Conservation (phyloP, 2,797 vertebrate species). For the Taeniopygia guttata region DNA sequence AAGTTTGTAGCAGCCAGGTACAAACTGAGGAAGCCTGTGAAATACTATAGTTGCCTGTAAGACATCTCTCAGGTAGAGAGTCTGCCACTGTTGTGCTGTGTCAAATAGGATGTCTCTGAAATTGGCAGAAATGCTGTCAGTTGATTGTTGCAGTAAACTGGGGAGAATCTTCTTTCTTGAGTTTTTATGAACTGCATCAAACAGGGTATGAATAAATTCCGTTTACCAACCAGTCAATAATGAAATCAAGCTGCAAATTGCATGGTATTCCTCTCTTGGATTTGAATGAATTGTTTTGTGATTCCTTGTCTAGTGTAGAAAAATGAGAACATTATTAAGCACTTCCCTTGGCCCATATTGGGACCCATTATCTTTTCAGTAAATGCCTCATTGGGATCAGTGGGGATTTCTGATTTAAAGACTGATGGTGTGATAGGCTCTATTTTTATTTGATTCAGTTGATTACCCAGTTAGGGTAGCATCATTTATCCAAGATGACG, state of each 20-base stretch:
- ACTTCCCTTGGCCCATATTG: neutral
- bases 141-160: neutral
- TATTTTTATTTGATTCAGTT: conserved; percentile 49
- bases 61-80: neutral
- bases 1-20: neutral
- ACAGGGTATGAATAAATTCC: neutral
- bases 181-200: conserved; percentile 2
- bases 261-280: neutral
- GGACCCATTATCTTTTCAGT: conserved; percentile 28
- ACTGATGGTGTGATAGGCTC: conserved; percentile 30
- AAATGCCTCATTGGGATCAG: conserved; percentile 22
- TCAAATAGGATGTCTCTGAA: neutral
- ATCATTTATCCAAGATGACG: conserved; percentile 19
- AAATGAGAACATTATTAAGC: conserved; percentile 24
- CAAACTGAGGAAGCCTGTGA: neutral
- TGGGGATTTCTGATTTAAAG: conserved; percentile 37
- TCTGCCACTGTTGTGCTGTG: neutral
- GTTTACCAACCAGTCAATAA: conserved; percentile 19
- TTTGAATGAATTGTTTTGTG: conserved; percentile 24
- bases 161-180: neutral
- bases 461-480: conserved; percentile 45
- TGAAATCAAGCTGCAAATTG: conserved; percentile 45
- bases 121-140: neutral
- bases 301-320: conserved; percentile 20
- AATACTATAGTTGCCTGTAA: neutral